These are phyloP conservation scores for Theonella swinhoei DNA, from an alignment of 37 sponge, comb jelly and placozoan species.

Conservation along the genomic window DNA sequence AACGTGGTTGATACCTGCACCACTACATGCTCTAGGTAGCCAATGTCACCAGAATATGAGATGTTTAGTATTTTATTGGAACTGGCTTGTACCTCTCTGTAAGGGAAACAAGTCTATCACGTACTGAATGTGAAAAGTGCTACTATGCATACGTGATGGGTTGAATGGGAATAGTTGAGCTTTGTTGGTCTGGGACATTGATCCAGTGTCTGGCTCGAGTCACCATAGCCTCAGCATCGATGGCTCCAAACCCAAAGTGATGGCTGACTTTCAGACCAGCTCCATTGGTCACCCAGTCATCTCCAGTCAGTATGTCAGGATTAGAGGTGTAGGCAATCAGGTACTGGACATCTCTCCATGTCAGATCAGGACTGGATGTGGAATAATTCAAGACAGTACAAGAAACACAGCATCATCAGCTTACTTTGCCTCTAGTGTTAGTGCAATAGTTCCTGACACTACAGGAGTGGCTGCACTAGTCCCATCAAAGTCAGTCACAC, in stretches of 20 bases:
- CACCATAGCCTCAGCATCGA: constrained; percentile 89
- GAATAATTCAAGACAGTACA: too few relatives aligned
- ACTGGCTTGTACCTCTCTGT: neutral
- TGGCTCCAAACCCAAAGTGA: constrained; percentile 90
- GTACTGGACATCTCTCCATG: constrained; percentile 97
- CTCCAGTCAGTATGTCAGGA: constrained; percentile 1
- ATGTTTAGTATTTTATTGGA: neutral
- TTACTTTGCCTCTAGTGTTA: constrained; percentile 84
- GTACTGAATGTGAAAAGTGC: too few relatives aligned
- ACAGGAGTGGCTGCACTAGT: constrained; percentile 75
- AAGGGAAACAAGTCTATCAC: too few relatives aligned
- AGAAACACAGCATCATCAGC: too few relatives aligned
- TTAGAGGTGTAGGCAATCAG: constrained; percentile 76
- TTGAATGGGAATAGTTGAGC: neutral
- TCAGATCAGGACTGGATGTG: constrained; percentile 86
- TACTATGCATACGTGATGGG: neutral
- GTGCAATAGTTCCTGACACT: constrained; percentile 60
- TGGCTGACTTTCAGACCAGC: constrained; percentile 72
- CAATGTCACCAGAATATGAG: neutral
- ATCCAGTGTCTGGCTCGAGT: constrained; percentile 85
- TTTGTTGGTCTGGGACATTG: constrained; percentile 54
- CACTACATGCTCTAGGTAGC: constrained; percentile 57
- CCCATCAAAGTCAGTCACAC: constrained; percentile 47
- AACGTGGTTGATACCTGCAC: constrained; percentile 2
- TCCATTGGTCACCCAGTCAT: constrained; percentile 74